Conservation (phyloP, 2,888 invertebrate species). For the Antheraea assamensis region DNA sequence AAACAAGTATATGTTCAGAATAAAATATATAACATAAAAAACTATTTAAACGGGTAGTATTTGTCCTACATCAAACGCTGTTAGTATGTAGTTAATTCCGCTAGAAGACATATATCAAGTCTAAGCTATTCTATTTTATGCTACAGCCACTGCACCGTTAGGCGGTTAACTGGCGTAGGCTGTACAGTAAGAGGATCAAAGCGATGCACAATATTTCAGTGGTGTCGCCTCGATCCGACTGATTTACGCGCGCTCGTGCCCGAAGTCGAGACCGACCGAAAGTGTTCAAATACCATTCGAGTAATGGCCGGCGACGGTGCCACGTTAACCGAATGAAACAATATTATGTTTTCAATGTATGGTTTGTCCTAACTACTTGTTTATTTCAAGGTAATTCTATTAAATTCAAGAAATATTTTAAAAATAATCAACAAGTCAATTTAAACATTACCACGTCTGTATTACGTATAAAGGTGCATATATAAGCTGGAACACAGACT, state of each 20-base stretch:
- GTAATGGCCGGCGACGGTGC: background rate
- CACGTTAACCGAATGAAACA: background rate
- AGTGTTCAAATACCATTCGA: conserved; percentile 2
- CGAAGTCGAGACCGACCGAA: background rate
- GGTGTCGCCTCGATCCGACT: conserved; percentile 4
- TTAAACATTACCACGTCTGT: no score
- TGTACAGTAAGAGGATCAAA: background rate
- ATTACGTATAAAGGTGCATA: background rate
- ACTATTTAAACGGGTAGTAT: background rate
- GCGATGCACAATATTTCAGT: background rate
- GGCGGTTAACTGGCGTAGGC: background rate
- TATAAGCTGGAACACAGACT: background rate
- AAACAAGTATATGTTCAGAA: background rate
- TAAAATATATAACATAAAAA: background rate
- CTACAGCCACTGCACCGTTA: background rate
- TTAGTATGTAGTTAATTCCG: background rate
- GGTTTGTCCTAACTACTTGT: background rate
- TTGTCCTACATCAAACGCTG: no score
- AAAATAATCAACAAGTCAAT: no score
- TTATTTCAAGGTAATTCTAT: background rate
- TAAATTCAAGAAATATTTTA: no score
- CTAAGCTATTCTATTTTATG: background rate
- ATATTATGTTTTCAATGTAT: background rate
- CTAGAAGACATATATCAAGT: background rate
- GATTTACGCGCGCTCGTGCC: background rate